These are phyloP conservation scores for Agelas oroides DNA, from an alignment of 37 sponge, comb jelly and placozoan genomes.

Conservation along the genomic window DNA sequence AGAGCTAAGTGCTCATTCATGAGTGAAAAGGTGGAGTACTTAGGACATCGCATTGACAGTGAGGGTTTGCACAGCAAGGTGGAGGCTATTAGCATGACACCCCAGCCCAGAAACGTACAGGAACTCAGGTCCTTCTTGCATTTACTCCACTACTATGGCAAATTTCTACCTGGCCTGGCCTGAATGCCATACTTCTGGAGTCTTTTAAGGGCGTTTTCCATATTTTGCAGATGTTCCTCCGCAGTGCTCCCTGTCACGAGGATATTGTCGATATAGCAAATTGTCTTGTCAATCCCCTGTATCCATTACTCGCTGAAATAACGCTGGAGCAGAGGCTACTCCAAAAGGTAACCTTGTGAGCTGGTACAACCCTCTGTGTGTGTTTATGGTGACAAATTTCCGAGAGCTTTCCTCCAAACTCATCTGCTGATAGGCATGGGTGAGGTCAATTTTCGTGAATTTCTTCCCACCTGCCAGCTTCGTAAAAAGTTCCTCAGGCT, in stretches of 20 bases:
- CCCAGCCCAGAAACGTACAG: conserved; percentile 16
- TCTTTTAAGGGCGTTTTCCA: conserved; percentile 19
- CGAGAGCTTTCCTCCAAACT: conserved; percentile 27
- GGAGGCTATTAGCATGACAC: conserved; percentile 6
- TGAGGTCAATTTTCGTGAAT: conserved; percentile 66
- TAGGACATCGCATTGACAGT: conserved; percentile 35
- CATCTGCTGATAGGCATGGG: conserved; percentile 50
- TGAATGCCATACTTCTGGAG: conserved; percentile 10
- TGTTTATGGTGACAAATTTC: conserved; percentile 46
- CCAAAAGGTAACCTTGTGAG: conserved; percentile 39
- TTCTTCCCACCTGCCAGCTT: conserved; percentile 44
- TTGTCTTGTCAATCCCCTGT: conserved; percentile 10
- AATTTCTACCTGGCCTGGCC: conserved; percentile 46
- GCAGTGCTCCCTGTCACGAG: conserved; percentile 37
- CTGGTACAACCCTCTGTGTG: conserved; percentile 51
- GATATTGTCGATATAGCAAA: conserved; percentile 43
- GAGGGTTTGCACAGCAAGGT: conserved; percentile 41
- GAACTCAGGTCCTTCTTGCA: conserved; percentile 34
- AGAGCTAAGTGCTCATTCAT: conserved; percentile 51
- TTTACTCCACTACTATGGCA: conserved; percentile 40
- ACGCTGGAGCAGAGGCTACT: conserved; percentile 33
- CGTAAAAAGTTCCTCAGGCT: conserved; percentile 49
- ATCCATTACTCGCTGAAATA: conserved; percentile 29
- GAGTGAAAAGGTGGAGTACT: conserved; percentile 11
- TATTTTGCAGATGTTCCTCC: conserved; percentile 34